Evolutionary conservation across 2,113 vertebrate genomes (phyloP), one percentile per base, ranked within the genome.

Genomic region (Thalassarche chlororhynchos): DNA sequence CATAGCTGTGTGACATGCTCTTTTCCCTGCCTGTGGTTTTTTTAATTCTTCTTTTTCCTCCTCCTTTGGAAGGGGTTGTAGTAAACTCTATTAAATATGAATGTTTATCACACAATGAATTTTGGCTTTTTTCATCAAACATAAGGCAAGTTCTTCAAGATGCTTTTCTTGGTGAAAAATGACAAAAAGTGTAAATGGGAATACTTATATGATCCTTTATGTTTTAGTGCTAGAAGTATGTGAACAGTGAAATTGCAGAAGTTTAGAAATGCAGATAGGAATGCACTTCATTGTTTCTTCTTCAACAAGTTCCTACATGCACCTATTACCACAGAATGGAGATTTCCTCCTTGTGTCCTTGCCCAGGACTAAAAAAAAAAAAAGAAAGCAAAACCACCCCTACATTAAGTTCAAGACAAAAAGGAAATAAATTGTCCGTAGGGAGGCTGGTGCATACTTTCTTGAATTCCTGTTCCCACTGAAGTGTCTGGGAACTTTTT

Each of bases 341-440:
- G 36, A 65, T 52, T 93, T 85, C 29, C 44, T 85, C 38, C 54
- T 84, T 64, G 36, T 69, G 17, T 90, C 49, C 57, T 79, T 95
- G 57, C 29, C 52, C 70, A 65, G 70, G 47, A 87, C 36, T 32
- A 1, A 29, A 1, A 29, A 32, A 38, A 58, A 34, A n/a, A 32
- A 47, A 18, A 5, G 6, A 10, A 25, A 42, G 6, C 6, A 49
- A 54, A 24, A 6, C 0, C 9, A 18, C 36, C n/a, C 20, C 38
- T 46, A 47, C 6, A 23, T 60, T 82, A 90, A 26, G 5, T 32
- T 80, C 51, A 89, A 86, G 20, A 29, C 20, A 58, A 70, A 94
- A 94, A 86, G 65, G 21, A 91, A 95, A 62, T 40, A 69, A 65
- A 26, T 62, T 74, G 16, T 86, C 62, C 1, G 0, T 58, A 58